phyloP scores from a whole-genome alignment of 2,888 invertebrate genomes.

The Drosophila hamatofila region DNA sequence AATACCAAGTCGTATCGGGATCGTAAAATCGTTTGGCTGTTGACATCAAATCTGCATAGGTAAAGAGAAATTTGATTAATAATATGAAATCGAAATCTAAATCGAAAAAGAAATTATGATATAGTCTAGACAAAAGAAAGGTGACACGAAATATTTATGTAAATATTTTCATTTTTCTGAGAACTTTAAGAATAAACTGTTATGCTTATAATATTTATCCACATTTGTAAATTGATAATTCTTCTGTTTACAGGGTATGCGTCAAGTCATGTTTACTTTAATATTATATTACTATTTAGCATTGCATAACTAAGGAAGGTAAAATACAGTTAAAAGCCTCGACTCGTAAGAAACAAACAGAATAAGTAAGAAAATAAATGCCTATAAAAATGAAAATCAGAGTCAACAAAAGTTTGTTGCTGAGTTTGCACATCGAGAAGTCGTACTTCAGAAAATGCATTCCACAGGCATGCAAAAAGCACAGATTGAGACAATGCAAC shows the following conservation, averaged over 20 bases:
- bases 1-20: conserved; percentile 91
- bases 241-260: not conserved
- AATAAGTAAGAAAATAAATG: conserved; percentile 34
- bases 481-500: conserved; percentile 20
- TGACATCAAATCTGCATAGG: conserved; percentile 88
- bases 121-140: not conserved
- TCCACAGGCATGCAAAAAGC: conserved; percentile 63
- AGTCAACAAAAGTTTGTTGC: conserved; percentile 66
- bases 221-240: not conserved
- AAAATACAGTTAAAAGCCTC: conserved; percentile 20
- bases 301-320: conserved; percentile 16
- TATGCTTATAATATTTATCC: not conserved
- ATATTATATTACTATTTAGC: not conserved
- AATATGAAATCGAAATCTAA: not conserved
- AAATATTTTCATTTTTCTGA: not conserved
- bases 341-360: conserved; percentile 34
- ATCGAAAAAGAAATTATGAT: not conserved
- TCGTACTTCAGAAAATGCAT: conserved; percentile 59
- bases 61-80: conserved; percentile 13
- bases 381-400: conserved; percentile 47
- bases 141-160: not conserved
- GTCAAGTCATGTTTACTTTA: not conserved
- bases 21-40: conserved; percentile 90
- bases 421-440: conserved; percentile 53
- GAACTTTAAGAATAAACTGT: not conserved